Conservation (phyloP, 37 sponge, comb jelly and placozoan genomes). For the Haliclona indistincta region DNA sequence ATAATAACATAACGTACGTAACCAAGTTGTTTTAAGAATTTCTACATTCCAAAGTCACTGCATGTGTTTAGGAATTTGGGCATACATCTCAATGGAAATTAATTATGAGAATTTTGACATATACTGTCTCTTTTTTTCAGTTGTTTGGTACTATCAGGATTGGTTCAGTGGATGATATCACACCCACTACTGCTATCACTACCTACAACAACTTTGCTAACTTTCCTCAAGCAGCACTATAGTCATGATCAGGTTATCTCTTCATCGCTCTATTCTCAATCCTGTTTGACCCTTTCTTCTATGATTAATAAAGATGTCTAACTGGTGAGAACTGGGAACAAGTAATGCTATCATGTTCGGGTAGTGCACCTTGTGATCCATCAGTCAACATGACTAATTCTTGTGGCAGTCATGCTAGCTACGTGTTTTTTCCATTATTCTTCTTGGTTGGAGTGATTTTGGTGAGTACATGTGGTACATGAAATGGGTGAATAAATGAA, state of each 20-base stretch:
- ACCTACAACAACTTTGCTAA: conserved; percentile 79
- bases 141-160: conserved; percentile 63
- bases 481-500: neutral
- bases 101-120: neutral
- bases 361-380: conserved; percentile 8
- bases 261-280: too few species aligned
- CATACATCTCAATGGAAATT: too few species aligned
- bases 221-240: conserved; percentile 77
- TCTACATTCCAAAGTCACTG: too few species aligned
- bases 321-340: conserved; percentile 82
- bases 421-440: conserved; percentile 72
- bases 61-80: conserved; percentile 3
- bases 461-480: conserved; percentile 19
- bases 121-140: conserved; percentile 17
- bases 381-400: neutral
- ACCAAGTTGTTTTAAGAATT: too few species aligned
- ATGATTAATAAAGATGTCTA: too few species aligned
- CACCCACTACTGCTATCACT: conserved; percentile 29
- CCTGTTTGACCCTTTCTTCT: too few species aligned
- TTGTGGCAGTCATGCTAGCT: conserved; percentile 63
- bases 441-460: conserved; percentile 50
- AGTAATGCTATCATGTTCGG: conserved; percentile 37
- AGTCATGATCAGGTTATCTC: conserved; percentile 75
- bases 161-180: conserved; percentile 29
- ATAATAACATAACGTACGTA: too few species aligned